Evolutionary conservation across 2,888 invertebrate species (phyloP), one percentile per base, ranked within the genome.

Genomic region (Tipula lateralis): DNA sequence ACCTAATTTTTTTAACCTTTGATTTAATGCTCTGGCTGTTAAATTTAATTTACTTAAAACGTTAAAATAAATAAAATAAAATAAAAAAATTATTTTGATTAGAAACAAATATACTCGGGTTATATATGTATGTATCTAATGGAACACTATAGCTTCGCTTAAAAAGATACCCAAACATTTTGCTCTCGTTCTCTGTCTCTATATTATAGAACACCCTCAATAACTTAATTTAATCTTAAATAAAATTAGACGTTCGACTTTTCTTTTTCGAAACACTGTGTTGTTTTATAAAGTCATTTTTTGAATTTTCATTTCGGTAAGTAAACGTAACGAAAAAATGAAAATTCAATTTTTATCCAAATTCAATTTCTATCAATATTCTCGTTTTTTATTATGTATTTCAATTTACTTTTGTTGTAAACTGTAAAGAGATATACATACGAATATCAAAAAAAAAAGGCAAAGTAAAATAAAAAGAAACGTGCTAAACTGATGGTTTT

Each of bases 401-500:
- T 66, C 66, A 66, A 66, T 66, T 66, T 66, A 66, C 66, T 66
- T 66, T 66, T 66, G 66, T 66, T 66, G 66, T 66, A 66, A 66
- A 66, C 24, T 66, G 66, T 66, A 66, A 66, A 66, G 24, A 36
- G 39, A 83, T 13, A 39, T 6, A 82, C n/a, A 80, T n/a, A n/a
- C n/a, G n/a, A n/a, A 6, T 80, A 80, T 13, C 13, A 50, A 13
- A 80, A 24, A 13, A 82, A 82, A 82, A 32, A 82, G 29, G 32
- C 29, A 82, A 82, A 16, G 30, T 82, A 82, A 32, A 32, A 29
- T 30, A 82, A 82, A 82, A 32, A 30, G 36, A 36, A 36, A 83
- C 83, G 83, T 83, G 83, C 83, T 39, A 36, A 83, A 83, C 24
- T 83, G 36, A 83, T 83, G 83, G 36, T 83, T 83, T 50, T n/a